phyloP scores from a whole-genome alignment of 2,888 invertebrate species.

The Melikaiella ostensackeni region DNA sequence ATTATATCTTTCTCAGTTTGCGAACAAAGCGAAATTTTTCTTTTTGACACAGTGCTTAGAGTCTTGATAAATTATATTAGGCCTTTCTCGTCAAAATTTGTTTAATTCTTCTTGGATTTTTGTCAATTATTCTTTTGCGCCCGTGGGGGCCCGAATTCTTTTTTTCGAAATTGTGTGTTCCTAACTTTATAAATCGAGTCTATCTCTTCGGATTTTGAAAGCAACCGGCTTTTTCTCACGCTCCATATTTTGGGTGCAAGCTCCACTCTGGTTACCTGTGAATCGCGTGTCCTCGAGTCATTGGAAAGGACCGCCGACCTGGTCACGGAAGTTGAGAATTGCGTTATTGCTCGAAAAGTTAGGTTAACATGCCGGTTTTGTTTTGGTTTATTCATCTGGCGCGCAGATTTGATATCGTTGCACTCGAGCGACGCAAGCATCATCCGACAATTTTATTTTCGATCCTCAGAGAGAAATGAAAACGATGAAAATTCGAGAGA shows the following conservation, averaged over 20 bases:
- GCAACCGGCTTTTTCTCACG: conserved; percentile 9
- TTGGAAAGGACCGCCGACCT: conserved; percentile 10
- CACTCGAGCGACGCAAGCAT: conserved; percentile 9
- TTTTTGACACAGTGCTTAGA: too few relatives aligned
- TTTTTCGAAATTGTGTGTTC: not conserved
- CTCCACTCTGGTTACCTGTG: not conserved
- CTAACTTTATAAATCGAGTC: not conserved
- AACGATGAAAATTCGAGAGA: not conserved
- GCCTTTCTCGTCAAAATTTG: too few relatives aligned
- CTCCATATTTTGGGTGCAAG: not conserved
- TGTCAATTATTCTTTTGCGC: too few relatives aligned
- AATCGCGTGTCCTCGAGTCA: conserved; percentile 26
- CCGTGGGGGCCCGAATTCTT: not conserved
- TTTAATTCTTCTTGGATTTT: too few relatives aligned
- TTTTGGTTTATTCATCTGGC: not conserved
- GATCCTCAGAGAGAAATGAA: not conserved
- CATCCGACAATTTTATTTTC: conserved; percentile 3
- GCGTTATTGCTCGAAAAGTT: conserved; percentile 21
- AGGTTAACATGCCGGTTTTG: conserved; percentile 3
- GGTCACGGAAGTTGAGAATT: conserved; percentile 8
- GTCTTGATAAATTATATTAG: too few relatives aligned
- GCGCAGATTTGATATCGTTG: conserved; percentile 30
- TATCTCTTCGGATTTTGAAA: not conserved
- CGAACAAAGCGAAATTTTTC: too few relatives aligned
- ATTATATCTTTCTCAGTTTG: too few relatives aligned